Percentiles rank a stretch among this genome's conserved stretches.
Evolutionary conservation across 2,888 invertebrate species (phyloP).

Genomic region (Drosophila differens): DNA sequence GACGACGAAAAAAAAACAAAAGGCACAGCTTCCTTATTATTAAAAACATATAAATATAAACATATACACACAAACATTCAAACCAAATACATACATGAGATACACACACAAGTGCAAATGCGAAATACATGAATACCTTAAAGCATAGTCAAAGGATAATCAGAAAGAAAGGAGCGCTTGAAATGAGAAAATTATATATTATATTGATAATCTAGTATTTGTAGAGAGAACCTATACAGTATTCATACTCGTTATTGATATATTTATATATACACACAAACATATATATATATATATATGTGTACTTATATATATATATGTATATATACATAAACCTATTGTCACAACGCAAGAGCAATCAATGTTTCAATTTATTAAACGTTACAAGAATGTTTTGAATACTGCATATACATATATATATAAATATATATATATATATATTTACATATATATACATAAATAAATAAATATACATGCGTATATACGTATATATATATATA

Average conservation of each 20-base stretch:
- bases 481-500: conserved; percentile 19
- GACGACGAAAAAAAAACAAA: conserved; percentile 67
- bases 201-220: conserved; percentile 26
- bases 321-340: conserved; percentile 53
- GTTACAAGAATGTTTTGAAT: conserved; percentile 62
- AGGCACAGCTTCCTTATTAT: conserved; percentile 19
- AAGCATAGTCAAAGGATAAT: conserved; percentile 55
- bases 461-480: conserved; percentile 12
- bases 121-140: conserved; percentile 28
- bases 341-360: conserved; percentile 78
- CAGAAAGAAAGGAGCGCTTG: conserved; percentile 42
- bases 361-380: conserved; percentile 75
- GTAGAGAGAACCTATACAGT: conserved; percentile 10
- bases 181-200: conserved; percentile 16
- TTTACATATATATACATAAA: conserved; percentile 10
- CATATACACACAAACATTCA: conserved; percentile 12
- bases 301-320: conserved; percentile 34
- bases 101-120: conserved; percentile 10
- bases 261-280: conserved; percentile 47
- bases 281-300: conserved; percentile 16
- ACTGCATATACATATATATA: conserved; percentile 26
- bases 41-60: conserved; percentile 1
- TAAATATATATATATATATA: conserved; percentile 26
- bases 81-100: conserved; percentile 1
- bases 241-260: conserved; percentile 27